These are phyloP conservation scores for Fulmarus glacialis DNA, from an alignment of 2,113 vertebrate species.

Conservation along the genomic window DNA sequence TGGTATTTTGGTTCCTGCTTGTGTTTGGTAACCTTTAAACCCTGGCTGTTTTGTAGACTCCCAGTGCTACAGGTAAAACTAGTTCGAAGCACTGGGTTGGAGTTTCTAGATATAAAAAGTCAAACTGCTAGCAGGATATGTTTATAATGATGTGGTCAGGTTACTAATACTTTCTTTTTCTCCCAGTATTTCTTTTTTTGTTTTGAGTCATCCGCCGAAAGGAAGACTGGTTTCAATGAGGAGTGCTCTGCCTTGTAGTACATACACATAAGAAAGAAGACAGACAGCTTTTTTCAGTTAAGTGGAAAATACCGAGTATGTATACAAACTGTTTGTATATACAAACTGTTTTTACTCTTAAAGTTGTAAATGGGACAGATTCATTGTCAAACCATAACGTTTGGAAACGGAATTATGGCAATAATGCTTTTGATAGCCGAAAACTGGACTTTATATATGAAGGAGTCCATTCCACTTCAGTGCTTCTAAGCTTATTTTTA, in stretches of 20 bases:
- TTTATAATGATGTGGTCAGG: not conserved
- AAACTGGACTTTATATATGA: accelerated
- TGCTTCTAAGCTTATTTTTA: not conserved
- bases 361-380: not conserved
- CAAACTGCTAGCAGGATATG: not conserved
- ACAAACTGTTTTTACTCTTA: not conserved
- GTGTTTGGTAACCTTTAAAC: not conserved
- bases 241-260: accelerated
- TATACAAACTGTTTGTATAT: not conserved
- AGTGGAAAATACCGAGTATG: not conserved
- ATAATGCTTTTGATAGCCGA: not conserved
- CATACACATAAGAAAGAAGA: not conserved
- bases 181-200: not conserved
- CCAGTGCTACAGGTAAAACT: not conserved
- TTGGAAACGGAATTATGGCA: not conserved
- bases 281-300: not conserved
- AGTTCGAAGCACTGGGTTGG: not conserved
- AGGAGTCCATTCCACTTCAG: not conserved
- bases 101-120: not conserved
- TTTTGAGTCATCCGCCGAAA: not conserved
- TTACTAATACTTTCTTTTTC: not conserved
- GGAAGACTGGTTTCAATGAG: not conserved
- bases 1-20: not conserved
- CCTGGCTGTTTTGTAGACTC: not conserved
- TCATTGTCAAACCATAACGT: not conserved